Conservation (phyloP, 2,888 invertebrate species). For the Argyresthia goedartella region DNA sequence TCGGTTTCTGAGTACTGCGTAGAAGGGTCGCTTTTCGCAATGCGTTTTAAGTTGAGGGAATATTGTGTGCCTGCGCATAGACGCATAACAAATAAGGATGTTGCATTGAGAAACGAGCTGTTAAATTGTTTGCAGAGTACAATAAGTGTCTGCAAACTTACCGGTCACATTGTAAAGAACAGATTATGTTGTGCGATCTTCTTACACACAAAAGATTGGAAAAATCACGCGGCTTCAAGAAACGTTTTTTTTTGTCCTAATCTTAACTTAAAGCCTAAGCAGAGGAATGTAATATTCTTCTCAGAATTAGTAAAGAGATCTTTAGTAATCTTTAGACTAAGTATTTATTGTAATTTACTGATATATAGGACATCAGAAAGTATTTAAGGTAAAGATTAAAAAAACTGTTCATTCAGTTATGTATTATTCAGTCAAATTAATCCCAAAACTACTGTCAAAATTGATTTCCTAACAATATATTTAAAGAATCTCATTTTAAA, state of each 20-base stretch:
- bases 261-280: background rate
- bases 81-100: conserved; percentile 1
- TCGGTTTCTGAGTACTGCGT: background rate
- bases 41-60: background rate
- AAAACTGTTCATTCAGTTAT: no score
- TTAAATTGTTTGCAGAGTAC: conserved; percentile 23
- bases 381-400: no score
- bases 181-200: conserved; percentile 20
- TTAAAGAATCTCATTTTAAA: conserved; percentile 12
- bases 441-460: no score
- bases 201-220: conserved; percentile 11
- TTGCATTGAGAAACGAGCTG: conserved; percentile 20
- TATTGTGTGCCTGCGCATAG: background rate
- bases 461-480: no score
- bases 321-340: background rate
- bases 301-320: background rate
- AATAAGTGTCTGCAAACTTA: conserved; percentile 18
- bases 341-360: no score
- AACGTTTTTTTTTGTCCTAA: conserved; percentile 8
- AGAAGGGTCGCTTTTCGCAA: background rate
- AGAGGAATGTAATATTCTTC: background rate
- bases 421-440: no score
- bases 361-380: no score
- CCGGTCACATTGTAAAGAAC: conserved; percentile 22
- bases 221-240: conserved; percentile 4